A percentile compares a stretch with the other conserved stretches of the same genome.
Conservation (phyloP, 1,140 invertebrate species). For the Drosophila aff. region DNA sequence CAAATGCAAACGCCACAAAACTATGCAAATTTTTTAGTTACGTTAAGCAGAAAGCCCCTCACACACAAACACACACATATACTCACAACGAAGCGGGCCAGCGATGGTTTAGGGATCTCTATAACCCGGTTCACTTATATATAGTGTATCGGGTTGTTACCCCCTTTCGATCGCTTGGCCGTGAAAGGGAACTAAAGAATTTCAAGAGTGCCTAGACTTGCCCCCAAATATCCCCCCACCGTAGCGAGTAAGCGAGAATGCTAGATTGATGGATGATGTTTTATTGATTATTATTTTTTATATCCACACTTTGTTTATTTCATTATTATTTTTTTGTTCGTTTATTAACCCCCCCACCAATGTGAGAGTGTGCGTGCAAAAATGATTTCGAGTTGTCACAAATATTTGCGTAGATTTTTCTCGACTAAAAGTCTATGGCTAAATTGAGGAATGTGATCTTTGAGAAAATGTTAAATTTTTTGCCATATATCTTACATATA, state of each 20-base stretch:
- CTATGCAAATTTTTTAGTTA: conserved; percentile 75
- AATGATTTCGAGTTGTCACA: conserved; percentile 64
- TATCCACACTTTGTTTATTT: conserved; percentile 61
- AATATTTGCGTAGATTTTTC: conserved; percentile 84
- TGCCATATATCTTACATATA: conserved; percentile 80
- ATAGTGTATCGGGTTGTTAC: not conserved
- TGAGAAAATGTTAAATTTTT: conserved; percentile 67
- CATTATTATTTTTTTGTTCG: conserved; percentile 39
- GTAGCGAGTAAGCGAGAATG: conserved; percentile 63
- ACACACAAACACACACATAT: conserved; percentile 28
- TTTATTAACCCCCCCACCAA: conserved; percentile 25
- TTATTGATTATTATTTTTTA: conserved; percentile 44
- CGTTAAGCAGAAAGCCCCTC: conserved; percentile 33
- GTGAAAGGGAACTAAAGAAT: conserved; percentile 69
- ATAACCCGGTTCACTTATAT: not conserved
- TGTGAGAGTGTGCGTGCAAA: conserved; percentile 66
- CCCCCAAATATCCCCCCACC: conserved; percentile 73
- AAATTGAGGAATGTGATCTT: conserved; percentile 76
- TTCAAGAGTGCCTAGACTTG: conserved; percentile 81
- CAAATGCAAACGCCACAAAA: conserved; percentile 25
- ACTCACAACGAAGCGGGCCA: conserved; percentile 49
- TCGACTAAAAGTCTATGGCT: conserved; percentile 82
- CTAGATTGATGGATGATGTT: conserved; percentile 15
- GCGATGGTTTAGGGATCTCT: not conserved
- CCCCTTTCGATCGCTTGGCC: conserved; percentile 23